Percentiles rank a stretch among this genome's conserved stretches.
Conservation (phyloP, 2,113 vertebrate genomes). For the Bos indicus region DNA sequence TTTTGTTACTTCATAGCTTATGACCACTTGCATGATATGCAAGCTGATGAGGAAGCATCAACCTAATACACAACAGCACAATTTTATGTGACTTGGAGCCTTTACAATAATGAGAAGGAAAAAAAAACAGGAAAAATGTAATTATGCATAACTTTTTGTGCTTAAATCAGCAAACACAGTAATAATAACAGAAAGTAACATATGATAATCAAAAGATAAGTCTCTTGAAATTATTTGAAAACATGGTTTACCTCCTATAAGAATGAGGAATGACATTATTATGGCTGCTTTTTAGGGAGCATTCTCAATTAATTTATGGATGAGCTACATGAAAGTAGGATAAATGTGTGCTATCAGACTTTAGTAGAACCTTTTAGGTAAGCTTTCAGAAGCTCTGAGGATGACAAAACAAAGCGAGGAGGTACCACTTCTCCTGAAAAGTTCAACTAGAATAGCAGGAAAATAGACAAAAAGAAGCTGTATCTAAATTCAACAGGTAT, state of each 20-base stretch:
- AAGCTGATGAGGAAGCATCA: background rate
- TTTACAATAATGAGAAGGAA: background rate
- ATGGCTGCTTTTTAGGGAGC: background rate
- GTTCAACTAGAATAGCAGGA: background rate
- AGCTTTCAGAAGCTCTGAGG: background rate
- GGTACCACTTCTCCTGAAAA: background rate
- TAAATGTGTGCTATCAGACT: background rate
- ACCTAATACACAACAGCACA: rapidly evolving
- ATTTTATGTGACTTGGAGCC: background rate
- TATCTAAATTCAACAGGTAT: background rate
- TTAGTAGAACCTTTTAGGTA: background rate
- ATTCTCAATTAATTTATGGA: background rate
- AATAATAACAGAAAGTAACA: background rate
- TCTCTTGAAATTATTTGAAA: background rate
- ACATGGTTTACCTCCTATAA: background rate
- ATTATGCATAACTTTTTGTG: background rate
- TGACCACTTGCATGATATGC: background rate
- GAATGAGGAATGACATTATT: background rate
- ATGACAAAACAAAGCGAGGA: background rate
- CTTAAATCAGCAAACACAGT: background rate
- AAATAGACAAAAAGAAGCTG: background rate
- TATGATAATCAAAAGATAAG: background rate
- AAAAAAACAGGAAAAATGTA: background rate
- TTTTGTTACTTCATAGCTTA: background rate
- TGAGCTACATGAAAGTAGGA: background rate